Evolutionary conservation across 2,888 invertebrate species (phyloP).

Genomic region (Crepidodera aurea): DNA sequence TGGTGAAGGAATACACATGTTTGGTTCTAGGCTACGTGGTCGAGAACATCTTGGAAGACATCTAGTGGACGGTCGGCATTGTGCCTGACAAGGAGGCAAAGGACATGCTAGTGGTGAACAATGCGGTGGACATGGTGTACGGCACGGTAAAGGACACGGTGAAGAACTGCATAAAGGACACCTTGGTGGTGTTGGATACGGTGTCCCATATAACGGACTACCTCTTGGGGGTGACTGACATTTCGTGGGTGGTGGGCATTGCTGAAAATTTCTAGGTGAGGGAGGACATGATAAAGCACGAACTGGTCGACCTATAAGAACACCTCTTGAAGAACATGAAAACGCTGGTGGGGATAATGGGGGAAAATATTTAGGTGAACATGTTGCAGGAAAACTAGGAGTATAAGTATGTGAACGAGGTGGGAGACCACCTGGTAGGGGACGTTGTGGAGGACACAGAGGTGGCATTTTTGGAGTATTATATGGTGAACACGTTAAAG

Average conservation of each 20-base stretch:
- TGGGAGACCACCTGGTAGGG: neutral
- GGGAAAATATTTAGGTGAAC: too few species aligned
- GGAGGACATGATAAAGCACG: too few species aligned
- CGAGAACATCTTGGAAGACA: neutral
- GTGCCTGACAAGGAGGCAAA: neutral
- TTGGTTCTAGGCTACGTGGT: neutral
- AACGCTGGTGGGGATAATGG: too few species aligned
- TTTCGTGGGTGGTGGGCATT: neutral
- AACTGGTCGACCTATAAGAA: too few species aligned
- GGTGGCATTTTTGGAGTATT: neutral
- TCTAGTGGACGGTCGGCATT: neutral
- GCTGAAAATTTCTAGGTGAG: neutral
- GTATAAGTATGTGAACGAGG: too few species aligned
- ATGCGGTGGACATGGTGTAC: neutral
- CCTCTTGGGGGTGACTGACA: neutral
- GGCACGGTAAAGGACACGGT: neutral
- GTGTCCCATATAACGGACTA: neutral
- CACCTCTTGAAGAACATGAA: too few species aligned
- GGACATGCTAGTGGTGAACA: too few species aligned
- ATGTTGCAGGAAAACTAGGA: too few species aligned
- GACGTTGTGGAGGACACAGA: neutral
- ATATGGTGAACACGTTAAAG: neutral
- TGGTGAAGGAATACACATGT: neutral
- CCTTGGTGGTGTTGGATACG: neutral
- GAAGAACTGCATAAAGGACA: neutral